Conservation (phyloP, 64 coral and sea anemone species). For the Anthopleura sola region DNA sequence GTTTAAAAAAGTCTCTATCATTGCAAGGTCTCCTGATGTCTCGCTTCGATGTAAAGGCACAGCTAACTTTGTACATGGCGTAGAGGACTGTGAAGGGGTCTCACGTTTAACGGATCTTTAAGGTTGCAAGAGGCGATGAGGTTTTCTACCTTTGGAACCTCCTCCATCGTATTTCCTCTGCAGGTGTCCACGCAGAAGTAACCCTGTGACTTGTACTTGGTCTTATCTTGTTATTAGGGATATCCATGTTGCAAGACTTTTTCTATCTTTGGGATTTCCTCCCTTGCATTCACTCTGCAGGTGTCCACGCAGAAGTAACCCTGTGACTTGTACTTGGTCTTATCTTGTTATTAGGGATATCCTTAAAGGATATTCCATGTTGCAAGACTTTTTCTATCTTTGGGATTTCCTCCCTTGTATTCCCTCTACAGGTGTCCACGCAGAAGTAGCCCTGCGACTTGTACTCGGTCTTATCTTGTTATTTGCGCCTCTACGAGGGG, state of each 20-base stretch:
- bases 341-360: neutral
- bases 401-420: neutral
- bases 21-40: too few relatives aligned
- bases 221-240: neutral
- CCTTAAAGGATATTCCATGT: neutral
- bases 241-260: neutral
- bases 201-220: neutral
- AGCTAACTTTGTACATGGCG: too few relatives aligned
- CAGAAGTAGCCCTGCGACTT: neutral
- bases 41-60: too few relatives aligned
- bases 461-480: conserved; percentile 21
- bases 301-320: neutral
- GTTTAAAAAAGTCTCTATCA: too few relatives aligned
- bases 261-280: neutral
- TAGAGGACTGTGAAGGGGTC: too few relatives aligned
- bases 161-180: neutral
- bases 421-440: neutral
- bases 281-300: neutral
- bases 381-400: neutral
- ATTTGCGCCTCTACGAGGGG: conserved; percentile 2
- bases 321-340: neutral
- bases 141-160: neutral
- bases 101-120: too few relatives aligned
- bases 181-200: neutral
- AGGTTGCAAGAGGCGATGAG: too few relatives aligned